phyloP scores from a whole-genome alignment of 2,888 invertebrate genomes.

The Thecophora atra region DNA sequence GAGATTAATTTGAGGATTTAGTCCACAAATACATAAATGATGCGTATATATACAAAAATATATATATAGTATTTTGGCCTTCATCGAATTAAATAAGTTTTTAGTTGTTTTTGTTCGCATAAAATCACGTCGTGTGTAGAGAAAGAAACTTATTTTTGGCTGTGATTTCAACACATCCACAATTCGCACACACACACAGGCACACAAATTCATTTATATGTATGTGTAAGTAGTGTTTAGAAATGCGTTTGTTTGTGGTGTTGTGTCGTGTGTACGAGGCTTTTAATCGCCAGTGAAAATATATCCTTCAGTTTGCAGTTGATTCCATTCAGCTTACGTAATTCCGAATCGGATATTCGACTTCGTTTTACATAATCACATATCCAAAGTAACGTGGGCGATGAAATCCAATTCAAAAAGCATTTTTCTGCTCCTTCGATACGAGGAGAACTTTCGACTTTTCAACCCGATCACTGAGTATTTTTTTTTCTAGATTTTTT shows the following conservation, averaged over 20 bases:
- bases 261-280: not conserved
- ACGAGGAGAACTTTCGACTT: too few species aligned
- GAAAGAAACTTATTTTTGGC: slow-evolving; percentile 25
- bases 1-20: too few species aligned
- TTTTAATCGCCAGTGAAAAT: not conserved
- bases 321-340: slow-evolving; percentile 25
- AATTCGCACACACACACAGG: not conserved
- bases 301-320: slow-evolving; percentile 14
- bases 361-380: slow-evolving; percentile 27
- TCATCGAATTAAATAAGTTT: slow-evolving; percentile 15
- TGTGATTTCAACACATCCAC: not conserved
- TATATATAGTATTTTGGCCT: too few species aligned
- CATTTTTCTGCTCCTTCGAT: too few species aligned
- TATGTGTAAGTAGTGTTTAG: not conserved
- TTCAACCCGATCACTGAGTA: not conserved
- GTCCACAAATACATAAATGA: too few species aligned
- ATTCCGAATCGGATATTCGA: not conserved
- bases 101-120: slow-evolving; percentile 27
- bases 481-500: slow-evolving; percentile 19
- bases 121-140: slow-evolving; percentile 14
- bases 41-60: too few species aligned
- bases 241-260: not conserved
- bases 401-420: not conserved
- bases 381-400: not conserved
- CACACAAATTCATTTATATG: not conserved